Evolutionary conservation across 2,797 vertebrate genomes (phyloP).

Genomic region (Eulemur albifrons): DNA sequence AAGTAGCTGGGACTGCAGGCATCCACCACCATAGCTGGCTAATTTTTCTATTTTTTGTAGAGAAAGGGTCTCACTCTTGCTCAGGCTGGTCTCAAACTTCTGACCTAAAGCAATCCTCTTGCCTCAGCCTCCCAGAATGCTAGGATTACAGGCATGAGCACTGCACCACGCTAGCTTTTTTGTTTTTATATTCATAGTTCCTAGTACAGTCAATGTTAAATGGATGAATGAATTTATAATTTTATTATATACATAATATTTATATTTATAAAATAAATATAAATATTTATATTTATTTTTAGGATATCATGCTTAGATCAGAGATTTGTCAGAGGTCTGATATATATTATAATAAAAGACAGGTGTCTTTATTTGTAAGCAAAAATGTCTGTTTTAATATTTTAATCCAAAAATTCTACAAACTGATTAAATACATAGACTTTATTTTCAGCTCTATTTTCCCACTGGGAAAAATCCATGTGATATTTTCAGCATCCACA

Average conservation of each 20-base stretch:
- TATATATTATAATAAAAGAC: not conserved
- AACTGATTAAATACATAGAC: not conserved
- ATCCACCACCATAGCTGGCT: not conserved
- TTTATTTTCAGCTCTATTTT: slow-evolving; percentile 43
- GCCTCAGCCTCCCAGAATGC: not conserved
- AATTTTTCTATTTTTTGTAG: not conserved
- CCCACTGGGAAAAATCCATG: not conserved
- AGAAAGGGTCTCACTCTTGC: not conserved
- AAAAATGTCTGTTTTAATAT: slow-evolving; percentile 25
- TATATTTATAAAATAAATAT: too few relatives aligned
- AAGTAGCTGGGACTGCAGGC: not conserved
- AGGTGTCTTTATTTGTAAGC: not conserved
- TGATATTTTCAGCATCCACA: not conserved
- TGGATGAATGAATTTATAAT: not conserved
- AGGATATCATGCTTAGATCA: not conserved
- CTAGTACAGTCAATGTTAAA: not conserved
- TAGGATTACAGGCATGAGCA: not conserved
- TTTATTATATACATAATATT: not conserved
- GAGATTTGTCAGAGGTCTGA: slow-evolving; percentile 23
- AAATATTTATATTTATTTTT: not conserved
- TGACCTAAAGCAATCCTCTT: too few relatives aligned
- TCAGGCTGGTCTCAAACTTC: too few relatives aligned
- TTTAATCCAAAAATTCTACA: not conserved
- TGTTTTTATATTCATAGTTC: not conserved
- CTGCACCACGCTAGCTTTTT: not conserved